Base-by-base conservation (phyloP, 30 jellyfish, hydroid and myxozoan genomes). In the Aurelia sp. region DNA sequence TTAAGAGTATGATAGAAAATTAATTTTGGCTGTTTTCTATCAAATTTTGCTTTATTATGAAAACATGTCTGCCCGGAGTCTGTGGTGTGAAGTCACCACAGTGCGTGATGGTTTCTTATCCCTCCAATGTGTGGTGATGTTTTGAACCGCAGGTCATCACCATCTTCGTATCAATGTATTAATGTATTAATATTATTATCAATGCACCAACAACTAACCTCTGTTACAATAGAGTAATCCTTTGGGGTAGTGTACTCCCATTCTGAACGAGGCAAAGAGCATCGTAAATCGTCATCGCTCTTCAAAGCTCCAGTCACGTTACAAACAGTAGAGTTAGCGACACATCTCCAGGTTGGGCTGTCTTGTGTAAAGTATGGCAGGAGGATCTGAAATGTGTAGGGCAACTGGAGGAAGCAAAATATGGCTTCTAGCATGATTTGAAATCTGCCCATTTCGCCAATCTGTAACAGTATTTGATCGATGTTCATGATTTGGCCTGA, bases 211-310 rank as follows among this genome's bases (percentile, higher is more conserved):
- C 13, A 17, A 76, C 80, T 40, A 47, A 84, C 93, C 93, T 84
- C 78, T 3, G 97, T 89, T 27, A 82, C 97, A 12, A 89, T 75
- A 50, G 97, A 89, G 61, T 76, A 89, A 44, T 81, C 90, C 65
- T 89, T 89, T 7, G 93, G 90, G 50, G 62, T 22, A 18, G 93
- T 53, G 78, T 72, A 89, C 57, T 35, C 84, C 97, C 97, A 89
- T 27, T 80, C 90, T 16, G 79, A 30, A 53, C 93, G 66, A 57
- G 92, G 85, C 35, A 88, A 11, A 16, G 51, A 27, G 79, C 92
- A 82, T 3, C 80, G 89, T 11, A 63, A 66, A 8, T 78, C 30
- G 60, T 78, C 62, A 17, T 55, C 19, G 73, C 80, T 78, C 15
- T 78, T 58, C 27, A 78, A 61, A 7, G 11, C 61, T 57, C 85